A percentile compares a stretch with the other conserved stretches of the same genome.
These are phyloP conservation scores for Chrysochloris asiatica DNA, from an alignment of 2,113 vertebrate species.

Conservation along the genomic window DNA sequence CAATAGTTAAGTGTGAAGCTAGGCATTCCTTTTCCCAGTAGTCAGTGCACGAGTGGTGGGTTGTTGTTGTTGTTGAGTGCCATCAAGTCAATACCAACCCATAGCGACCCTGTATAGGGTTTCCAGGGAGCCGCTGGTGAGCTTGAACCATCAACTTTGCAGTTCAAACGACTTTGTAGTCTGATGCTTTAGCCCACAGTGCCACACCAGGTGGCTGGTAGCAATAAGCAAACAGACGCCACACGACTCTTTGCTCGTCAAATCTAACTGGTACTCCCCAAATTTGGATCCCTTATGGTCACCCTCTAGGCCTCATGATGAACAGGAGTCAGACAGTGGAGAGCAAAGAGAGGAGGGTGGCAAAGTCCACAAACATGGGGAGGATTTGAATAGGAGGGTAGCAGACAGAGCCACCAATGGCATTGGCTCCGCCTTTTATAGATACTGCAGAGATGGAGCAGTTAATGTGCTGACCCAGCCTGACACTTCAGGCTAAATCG, in stretches of 20 bases:
- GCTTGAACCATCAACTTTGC: too few relatives aligned
- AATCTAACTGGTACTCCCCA: neutral
- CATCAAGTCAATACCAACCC: too few relatives aligned
- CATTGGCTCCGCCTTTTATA: neutral
- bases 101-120: too few relatives aligned
- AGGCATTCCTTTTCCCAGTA: neutral
- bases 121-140: too few relatives aligned
- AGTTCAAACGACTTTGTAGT: too few relatives aligned
- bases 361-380: neutral
- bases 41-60: neutral
- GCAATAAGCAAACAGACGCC: neutral
- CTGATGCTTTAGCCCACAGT: too few relatives aligned
- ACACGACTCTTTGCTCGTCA: neutral
- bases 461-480: neutral
- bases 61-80: too few relatives aligned
- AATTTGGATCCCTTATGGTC: neutral
- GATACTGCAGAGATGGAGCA: neutral
- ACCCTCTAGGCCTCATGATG: neutral
- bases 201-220: too few relatives aligned
- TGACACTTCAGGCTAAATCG: neutral
- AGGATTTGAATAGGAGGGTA: neutral
- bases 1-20: neutral
- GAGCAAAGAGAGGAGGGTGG: neutral
- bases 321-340: neutral
- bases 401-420: accelerated